A percentile compares a stretch with the other conserved stretches of the same genome.
Conservation (phyloP, 2,888 invertebrate species). For the Diachrysia chrysitis region DNA sequence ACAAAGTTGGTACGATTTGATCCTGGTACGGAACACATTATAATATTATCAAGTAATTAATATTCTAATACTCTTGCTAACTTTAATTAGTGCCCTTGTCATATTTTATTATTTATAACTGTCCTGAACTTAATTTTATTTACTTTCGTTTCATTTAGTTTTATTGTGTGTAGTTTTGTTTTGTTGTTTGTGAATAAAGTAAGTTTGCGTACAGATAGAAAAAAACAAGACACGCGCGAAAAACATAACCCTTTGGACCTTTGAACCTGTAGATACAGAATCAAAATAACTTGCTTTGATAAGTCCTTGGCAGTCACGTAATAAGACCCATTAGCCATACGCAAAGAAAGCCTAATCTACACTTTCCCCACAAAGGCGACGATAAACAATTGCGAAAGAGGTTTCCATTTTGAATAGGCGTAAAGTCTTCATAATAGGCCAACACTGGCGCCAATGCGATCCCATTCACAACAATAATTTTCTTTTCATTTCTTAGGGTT, state of each 20-base stretch:
- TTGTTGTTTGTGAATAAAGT: neutral
- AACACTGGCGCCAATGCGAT: slow-evolving; percentile 40
- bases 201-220: no score
- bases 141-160: neutral
- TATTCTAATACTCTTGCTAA: slow-evolving; percentile 13
- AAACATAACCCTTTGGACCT: no score
- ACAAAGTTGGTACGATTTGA: slow-evolving; percentile 6
- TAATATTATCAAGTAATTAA: slow-evolving; percentile 26
- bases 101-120: neutral
- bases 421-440: slow-evolving; percentile 46
- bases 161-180: neutral
- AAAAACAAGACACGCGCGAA: no score
- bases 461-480: slow-evolving; percentile 60
- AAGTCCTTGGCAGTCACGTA: no score
- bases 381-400: slow-evolving; percentile 23
- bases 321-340: neutral
- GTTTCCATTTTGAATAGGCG: slow-evolving; percentile 45
- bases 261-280: neutral
- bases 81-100: slow-evolving; percentile 25
- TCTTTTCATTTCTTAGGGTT: slow-evolving; percentile 60
- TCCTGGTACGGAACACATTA: slow-evolving; percentile 11
- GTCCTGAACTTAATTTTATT: neutral
- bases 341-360: neutral
- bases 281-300: neutral
- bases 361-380: slow-evolving; percentile 25